Evolutionary conservation across 2,797 vertebrate genomes (phyloP), one percentile per base, ranked within the genome.

Genomic region (Rhynchonycteris naso): DNA sequence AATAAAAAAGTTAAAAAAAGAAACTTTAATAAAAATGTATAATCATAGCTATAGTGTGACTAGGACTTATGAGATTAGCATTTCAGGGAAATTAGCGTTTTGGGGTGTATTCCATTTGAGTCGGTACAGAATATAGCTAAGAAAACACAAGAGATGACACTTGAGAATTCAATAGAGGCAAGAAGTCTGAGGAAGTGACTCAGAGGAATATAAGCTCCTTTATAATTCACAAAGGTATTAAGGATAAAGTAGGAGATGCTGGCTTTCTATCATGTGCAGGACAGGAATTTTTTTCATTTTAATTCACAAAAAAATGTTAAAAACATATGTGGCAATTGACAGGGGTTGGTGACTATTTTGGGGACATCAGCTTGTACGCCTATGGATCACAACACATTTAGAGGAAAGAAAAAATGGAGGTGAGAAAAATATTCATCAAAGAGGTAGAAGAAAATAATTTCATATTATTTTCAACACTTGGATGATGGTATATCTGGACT

Each of bases 181-280:
- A 56, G 71, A 68, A 85, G n/a, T 93, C 30, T 30, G 43, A 89
- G 83, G 58, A 83, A 74, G 43, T 50, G 58, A 84, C 54, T 90
- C 19, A 71, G 35, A 65, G 30, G 10, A 52, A 52, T 0, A 9
- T 10, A 58, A 59, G 18, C 3, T 47, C 24, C 8, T 76, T 90
- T 61, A 82, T 83, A 79, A 63, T 84, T 91, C 84, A 14, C 54
- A 38, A 76, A n/a, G 18, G 35, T 14, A 33, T 28, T 22, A 63
- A n/a, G 65, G n/a, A 22, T n/a, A n/a, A 21, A 22, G 26, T 56
- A 12, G 74, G 22, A 28, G 30, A 56, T 21, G 19, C 18, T 59
- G 7, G 7, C 83, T 80, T 93, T 80, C 8, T n/a, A 3, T 78
- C 22, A 15, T 50, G 54, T 52, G 30, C 54, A 87, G 22, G 26